These are phyloP conservation scores for Lepidocyrtinus sp. DNA, from an alignment of 2,888 invertebrate species.

Conservation along the genomic window DNA sequence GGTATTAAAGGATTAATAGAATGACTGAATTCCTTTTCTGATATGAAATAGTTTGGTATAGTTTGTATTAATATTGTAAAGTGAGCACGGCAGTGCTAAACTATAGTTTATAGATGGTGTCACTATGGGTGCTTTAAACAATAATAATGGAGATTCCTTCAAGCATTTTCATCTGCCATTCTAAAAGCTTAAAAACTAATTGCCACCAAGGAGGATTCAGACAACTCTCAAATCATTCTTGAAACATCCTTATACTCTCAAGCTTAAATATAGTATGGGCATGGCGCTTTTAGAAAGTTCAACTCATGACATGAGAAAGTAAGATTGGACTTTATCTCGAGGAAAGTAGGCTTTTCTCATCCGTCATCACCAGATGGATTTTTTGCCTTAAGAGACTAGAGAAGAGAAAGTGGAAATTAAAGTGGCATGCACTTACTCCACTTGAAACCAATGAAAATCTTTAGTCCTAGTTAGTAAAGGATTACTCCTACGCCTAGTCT, in stretches of 20 bases:
- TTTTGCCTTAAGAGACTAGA: conserved; percentile 16
- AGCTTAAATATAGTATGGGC: too few relatives aligned
- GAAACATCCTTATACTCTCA: background rate
- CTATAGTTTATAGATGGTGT: too few relatives aligned
- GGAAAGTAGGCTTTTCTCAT: conserved; percentile 23
- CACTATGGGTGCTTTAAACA: too few relatives aligned
- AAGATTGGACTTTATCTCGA: conserved; percentile 3
- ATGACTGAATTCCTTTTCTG: too few relatives aligned
- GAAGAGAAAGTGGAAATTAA: conserved; percentile 34
- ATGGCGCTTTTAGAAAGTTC: too few relatives aligned
- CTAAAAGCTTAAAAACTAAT: background rate
- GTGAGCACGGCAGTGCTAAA: too few relatives aligned
- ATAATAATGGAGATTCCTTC: too few relatives aligned
- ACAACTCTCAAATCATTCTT: background rate
- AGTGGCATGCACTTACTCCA: conserved; percentile 28
- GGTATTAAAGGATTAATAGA: too few relatives aligned
- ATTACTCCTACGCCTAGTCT: background rate
- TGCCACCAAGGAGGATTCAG: background rate
- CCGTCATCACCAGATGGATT: conserved; percentile 51
- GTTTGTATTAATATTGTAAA: too few relatives aligned
- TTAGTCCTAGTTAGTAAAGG: conserved; percentile 25
- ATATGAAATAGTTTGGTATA: too few relatives aligned
- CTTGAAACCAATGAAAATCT: conserved; percentile 35
- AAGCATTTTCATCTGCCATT: background rate
- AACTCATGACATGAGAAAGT: conserved; percentile 1